phyloP scores from a whole-genome alignment of 2,797 vertebrate genomes.

The Euphonia xanthogaster region DNA sequence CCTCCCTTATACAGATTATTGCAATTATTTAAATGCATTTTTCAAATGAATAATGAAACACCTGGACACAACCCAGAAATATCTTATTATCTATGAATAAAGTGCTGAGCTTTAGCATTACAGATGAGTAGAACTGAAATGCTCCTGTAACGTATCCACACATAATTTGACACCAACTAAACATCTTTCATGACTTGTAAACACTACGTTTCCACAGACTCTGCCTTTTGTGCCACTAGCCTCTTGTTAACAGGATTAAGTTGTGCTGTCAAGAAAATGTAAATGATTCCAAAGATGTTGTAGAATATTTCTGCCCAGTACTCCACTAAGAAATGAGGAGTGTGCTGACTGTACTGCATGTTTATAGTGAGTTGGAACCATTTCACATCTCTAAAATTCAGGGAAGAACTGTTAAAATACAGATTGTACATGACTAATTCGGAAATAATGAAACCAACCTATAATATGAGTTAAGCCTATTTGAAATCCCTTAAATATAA shows the following conservation, averaged over 20 bases:
- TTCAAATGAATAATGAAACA: background rate
- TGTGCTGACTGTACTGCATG: background rate
- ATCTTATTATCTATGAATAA: background rate
- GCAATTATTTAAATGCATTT: background rate
- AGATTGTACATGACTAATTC: background rate
- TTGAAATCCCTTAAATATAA: background rate
- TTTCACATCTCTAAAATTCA: background rate
- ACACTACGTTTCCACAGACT: background rate
- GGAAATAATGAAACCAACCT: background rate
- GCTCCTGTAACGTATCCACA: background rate
- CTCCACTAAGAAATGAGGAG: background rate
- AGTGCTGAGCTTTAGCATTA: background rate
- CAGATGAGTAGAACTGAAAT: background rate
- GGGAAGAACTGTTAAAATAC: background rate
- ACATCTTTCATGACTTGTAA: background rate
- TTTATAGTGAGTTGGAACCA: background rate
- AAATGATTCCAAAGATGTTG: background rate
- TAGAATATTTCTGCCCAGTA: background rate
- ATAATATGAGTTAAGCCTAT: background rate
- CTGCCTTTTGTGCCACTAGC: background rate
- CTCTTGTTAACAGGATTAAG: slow-evolving; percentile 25
- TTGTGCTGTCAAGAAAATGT: background rate
- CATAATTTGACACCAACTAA: slow-evolving; percentile 1
- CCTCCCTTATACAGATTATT: background rate
- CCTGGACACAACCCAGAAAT: background rate